Percentiles rank a stretch among this genome's conserved stretches.
Conservation (phyloP, 2,113 vertebrate species). For the Percina caprodes region DNA sequence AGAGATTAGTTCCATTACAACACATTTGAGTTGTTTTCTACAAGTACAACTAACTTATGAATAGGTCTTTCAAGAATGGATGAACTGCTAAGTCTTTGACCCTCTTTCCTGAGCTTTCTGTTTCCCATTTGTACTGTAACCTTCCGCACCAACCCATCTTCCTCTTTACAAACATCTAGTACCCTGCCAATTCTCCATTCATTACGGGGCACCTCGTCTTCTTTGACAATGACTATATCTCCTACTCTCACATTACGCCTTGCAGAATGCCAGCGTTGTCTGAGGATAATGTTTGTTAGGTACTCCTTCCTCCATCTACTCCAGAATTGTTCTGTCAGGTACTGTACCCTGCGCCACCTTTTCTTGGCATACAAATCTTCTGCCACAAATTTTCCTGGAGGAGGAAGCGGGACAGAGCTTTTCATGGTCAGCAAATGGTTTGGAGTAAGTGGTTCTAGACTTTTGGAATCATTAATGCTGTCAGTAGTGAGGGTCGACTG, state of each 20-base stretch:
- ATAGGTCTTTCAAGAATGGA: conserved; percentile 3
- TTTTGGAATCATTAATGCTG: conserved; percentile 24
- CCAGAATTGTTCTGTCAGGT: too few species aligned
- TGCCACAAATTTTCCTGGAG: too few species aligned
- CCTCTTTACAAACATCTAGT: conserved; percentile 1
- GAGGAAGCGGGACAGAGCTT: neutral
- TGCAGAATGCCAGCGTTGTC: too few species aligned
- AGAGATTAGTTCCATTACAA: too few species aligned
- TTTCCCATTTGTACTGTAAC: neutral
- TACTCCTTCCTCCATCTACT: too few species aligned
- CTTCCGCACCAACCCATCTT: conserved; percentile 38
- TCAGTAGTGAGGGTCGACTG: conserved; percentile 19
- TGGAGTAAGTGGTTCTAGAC: conserved; percentile 42
- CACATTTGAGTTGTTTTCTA: too few species aligned
- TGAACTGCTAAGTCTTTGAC: too few species aligned
- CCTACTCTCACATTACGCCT: too few species aligned
- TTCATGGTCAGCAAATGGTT: conserved; percentile 40
- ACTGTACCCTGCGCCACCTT: too few species aligned
- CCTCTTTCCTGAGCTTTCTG: neutral
- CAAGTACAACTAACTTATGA: neutral
- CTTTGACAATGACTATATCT: conserved; percentile 60
- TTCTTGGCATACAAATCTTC: too few species aligned
- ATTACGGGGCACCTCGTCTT: conserved; percentile 26
- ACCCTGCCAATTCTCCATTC: conserved; percentile 53
- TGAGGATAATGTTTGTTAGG: too few species aligned